Conservation (phyloP, 2,797 vertebrate species). For the Phoeniculus purpureus region DNA sequence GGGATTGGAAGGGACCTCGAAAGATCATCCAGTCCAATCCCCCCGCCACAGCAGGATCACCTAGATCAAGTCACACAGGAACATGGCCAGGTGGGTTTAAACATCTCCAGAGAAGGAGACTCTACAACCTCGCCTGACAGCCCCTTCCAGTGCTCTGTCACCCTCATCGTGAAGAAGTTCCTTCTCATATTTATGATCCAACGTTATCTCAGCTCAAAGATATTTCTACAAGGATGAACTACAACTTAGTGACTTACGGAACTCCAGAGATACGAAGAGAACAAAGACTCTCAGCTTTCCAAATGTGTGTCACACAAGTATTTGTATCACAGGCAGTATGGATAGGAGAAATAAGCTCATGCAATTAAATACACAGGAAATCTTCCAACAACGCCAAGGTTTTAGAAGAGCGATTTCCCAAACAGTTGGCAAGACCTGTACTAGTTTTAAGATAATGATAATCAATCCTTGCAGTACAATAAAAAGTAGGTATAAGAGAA, state of each 20-base stretch:
- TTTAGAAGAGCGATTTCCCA: not conserved
- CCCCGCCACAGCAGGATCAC: too few relatives aligned
- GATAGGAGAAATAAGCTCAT: constrained; percentile 13
- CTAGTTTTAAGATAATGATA: constrained; percentile 62
- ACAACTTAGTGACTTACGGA: constrained; percentile 7
- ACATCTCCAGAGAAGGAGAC: too few relatives aligned
- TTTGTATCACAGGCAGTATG: constrained; percentile 3
- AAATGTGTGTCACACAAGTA: not conserved
- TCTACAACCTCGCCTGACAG: too few relatives aligned
- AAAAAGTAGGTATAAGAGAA: constrained; percentile 61
- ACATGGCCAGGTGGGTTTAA: too few relatives aligned
- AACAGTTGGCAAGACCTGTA: constrained; percentile 31
- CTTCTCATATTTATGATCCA: not conserved
- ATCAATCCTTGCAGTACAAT: constrained; percentile 63
- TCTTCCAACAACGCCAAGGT: constrained; percentile 46
- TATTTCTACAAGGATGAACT: constrained; percentile 29
- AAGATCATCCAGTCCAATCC: too few relatives aligned
- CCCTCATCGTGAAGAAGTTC: too few relatives aligned
- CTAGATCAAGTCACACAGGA: too few relatives aligned
- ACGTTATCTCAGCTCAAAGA: not conserved
- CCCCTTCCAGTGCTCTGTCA: too few relatives aligned
- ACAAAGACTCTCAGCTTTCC: not conserved
- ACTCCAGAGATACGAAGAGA: not conserved
- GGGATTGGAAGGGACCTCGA: too few relatives aligned
- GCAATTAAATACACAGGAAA: constrained; percentile 53